Evolutionary conservation across 2,888 invertebrate species (phyloP), one percentile per base, ranked within the genome.

Genomic region (Phaedon cochleariae): DNA sequence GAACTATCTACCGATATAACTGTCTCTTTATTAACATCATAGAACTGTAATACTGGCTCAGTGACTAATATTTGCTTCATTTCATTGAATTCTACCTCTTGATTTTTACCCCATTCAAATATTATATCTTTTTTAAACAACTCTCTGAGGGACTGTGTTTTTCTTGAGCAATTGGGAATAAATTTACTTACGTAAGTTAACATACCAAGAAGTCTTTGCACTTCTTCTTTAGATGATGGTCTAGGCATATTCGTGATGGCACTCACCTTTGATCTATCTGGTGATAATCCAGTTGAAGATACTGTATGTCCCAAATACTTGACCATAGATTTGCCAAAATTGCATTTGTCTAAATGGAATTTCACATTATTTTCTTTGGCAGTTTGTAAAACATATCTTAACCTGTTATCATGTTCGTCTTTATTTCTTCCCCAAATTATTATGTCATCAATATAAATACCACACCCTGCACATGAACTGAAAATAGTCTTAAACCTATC

Each of bases 1-100:
- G 66, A 67, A 18, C 70, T 67, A 66, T 75, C 75, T 29, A 71
- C 70, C 34, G 67, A 67, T 31, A 74, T 46, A 15, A 60, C 55
- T 10, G 65, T 59, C 34, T 49, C 41, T 57, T 61, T 51, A 29
- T 67, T 60, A 45, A 48, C 49, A 41, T 61, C 31, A 52, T 48
- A 71, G 46, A 59, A 60, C 54, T 67, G 15, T 45, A 73, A 64
- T 22, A 65, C 46, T 15, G 68, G 67, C 18, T 34, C 48, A 15
- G 29, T 58, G 1, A 31, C 63, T 29, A 73, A 54, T 20, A 34
- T 45, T 37, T 31, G n/a, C 65, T 73, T 71, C 60, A 72, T 51
- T 12, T 26, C 29, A 17, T 64, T n/a, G 54, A 69, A 69, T n/a
- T 59, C 62, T 51, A 20, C 18, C 18, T 70, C 58, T 9, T 72